These are phyloP conservation scores for Lampropteryx suffumata DNA, from an alignment of 2,888 invertebrate species.

Conservation along the genomic window DNA sequence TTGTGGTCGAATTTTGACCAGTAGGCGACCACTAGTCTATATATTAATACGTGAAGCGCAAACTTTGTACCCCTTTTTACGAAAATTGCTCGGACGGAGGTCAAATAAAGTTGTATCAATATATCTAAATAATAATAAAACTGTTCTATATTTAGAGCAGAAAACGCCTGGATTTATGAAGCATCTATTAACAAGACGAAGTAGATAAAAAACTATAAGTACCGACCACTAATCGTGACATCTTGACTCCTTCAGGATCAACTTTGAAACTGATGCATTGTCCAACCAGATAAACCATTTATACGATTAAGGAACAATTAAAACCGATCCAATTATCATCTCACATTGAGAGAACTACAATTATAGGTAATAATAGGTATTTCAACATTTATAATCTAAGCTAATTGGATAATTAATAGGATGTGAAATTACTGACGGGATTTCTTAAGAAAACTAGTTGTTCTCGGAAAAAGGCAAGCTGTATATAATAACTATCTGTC, in stretches of 20 bases:
- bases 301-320: conserved; percentile 13
- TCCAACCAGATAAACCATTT: conserved; percentile 7
- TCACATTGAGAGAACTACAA: conserved; percentile 16
- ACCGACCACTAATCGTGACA: conserved; percentile 33
- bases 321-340: conserved; percentile 15
- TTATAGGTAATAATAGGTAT: conserved; percentile 11
- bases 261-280: conserved; percentile 14
- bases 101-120: no score
- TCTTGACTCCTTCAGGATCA: conserved; percentile 5
- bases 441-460: neutral
- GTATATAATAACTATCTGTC: no score
- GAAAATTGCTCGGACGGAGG: no score
- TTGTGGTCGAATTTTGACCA: no score
- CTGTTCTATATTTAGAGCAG: no score
- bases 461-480: conserved; percentile 2
- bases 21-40: no score
- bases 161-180: no score
- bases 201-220: neutral
- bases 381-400: conserved; percentile 18
- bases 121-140: no score
- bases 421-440: conserved; percentile 12
- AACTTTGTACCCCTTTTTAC: no score
- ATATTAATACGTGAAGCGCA: no score
- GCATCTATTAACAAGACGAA: no score
- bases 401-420: conserved; percentile 25